Conservation (phyloP, 2,113 vertebrate species). For the Siphamia tubifer region DNA sequence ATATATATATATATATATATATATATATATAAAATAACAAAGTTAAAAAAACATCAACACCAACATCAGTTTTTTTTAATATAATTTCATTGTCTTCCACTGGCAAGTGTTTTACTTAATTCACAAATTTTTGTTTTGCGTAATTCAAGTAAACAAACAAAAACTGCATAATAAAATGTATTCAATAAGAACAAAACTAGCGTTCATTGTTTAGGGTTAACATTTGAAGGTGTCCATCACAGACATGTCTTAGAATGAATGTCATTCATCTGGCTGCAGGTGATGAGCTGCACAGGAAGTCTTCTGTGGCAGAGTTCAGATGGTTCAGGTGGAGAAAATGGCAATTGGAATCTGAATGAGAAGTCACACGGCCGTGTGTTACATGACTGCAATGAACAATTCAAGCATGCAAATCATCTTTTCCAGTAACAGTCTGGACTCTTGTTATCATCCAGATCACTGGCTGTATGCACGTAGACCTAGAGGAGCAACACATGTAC, state of each 20-base stretch:
- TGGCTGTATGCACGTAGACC: no score
- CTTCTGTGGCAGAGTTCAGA: constrained; percentile 18
- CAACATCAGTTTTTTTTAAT: no score
- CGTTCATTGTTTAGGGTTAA: constrained; percentile 37
- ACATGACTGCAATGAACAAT: constrained; percentile 8
- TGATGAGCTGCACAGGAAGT: constrained; percentile 41
- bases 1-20: no score
- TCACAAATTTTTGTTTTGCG: no score
- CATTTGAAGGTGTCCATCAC: constrained; percentile 40
- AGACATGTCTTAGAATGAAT: constrained; percentile 16
- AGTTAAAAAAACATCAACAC: no score
- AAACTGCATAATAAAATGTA: no score
- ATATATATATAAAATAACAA: no score
- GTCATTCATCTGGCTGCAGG: constrained; percentile 28
- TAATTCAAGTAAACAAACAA: no score
- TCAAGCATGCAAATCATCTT: not conserved
- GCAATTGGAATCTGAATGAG: constrained; percentile 31
- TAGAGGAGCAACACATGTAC: no score
- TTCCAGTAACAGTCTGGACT: not conserved
- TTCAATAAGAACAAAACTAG: not conserved
- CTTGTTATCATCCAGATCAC: no score
- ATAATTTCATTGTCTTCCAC: no score
- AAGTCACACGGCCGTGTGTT: constrained; percentile 42
- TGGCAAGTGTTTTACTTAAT: no score
- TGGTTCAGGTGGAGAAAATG: constrained; percentile 37